These are phyloP conservation scores for Ganaspis sp. DNA, from an alignment of 1,140 invertebrate species.

Conservation along the genomic window DNA sequence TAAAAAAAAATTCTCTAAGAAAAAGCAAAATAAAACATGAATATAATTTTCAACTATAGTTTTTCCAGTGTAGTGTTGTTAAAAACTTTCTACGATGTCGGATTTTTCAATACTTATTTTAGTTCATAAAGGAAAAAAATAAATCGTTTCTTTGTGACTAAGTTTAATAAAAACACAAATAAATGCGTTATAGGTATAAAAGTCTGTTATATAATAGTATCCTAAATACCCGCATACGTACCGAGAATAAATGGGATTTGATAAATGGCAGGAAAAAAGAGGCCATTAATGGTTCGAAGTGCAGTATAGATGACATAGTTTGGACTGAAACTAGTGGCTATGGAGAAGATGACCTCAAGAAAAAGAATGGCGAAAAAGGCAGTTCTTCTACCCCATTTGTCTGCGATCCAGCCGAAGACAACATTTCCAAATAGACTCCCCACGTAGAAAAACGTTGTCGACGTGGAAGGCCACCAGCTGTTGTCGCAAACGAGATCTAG, in stretches of 20 bases:
- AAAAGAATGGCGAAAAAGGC: slow-evolving; percentile 83
- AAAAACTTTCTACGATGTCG: no score
- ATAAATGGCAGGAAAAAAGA: slow-evolving; percentile 85
- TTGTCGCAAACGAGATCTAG: slow-evolving; percentile 83
- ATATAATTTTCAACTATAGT: no score
- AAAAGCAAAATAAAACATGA: no score
- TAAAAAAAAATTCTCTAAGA: no score
- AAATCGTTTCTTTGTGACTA: no score
- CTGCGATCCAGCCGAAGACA: slow-evolving; percentile 84
- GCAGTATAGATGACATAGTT: slow-evolving; percentile 81
- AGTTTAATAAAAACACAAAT: no score
- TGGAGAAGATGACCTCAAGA: slow-evolving; percentile 82
- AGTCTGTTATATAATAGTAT: background rate
- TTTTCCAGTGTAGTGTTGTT: no score
- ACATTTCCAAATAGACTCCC: slow-evolving; percentile 84
- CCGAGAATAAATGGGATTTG: slow-evolving; percentile 84
- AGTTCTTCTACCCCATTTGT: slow-evolving; percentile 83
- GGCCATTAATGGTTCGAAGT: slow-evolving; percentile 80
- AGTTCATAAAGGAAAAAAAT: no score
- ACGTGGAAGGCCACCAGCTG: slow-evolving; percentile 80
- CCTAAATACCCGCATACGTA: no score
- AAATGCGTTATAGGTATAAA: no score
- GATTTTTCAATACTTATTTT: no score
- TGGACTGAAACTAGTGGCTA: slow-evolving; percentile 82
- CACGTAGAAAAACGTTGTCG: slow-evolving; percentile 82